These are phyloP conservation scores for Thrips palmi DNA, from an alignment of 1,140 invertebrate genomes.

Conservation along the genomic window DNA sequence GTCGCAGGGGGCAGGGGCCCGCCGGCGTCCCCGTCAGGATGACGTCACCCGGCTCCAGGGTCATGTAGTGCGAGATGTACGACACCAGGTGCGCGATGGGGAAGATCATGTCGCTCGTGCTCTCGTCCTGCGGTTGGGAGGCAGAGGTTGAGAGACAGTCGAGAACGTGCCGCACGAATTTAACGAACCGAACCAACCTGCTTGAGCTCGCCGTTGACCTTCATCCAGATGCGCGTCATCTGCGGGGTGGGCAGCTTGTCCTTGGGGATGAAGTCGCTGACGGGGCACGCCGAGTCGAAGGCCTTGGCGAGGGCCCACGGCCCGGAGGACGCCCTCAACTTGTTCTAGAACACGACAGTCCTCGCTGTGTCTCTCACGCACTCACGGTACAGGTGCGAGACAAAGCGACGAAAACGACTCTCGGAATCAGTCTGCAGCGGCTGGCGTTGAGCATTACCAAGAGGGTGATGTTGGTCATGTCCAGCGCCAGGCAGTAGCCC, in stretches of 20 bases:
- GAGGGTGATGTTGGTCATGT: constrained; percentile 45
- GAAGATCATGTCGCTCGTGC: constrained; percentile 54
- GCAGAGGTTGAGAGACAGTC: too few relatives aligned
- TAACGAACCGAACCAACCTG: too few relatives aligned
- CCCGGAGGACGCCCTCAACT: too few relatives aligned
- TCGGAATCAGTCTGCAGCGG: too few relatives aligned
- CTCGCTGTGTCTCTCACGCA: too few relatives aligned
- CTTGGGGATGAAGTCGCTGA: constrained; percentile 43
- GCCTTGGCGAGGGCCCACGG: constrained; percentile 66
- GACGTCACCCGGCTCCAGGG: constrained; percentile 55
- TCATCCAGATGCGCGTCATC: constrained; percentile 39
- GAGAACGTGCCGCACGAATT: too few relatives aligned
- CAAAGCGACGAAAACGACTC: too few relatives aligned
- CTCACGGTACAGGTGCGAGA: too few relatives aligned
- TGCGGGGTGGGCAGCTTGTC: constrained; percentile 40
- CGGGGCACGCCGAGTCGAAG: constrained; percentile 64
- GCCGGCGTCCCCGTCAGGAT: constrained; percentile 62
- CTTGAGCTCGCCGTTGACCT: constrained; percentile 33
- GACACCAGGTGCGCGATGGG: constrained; percentile 42
- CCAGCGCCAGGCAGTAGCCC: constrained; percentile 57
- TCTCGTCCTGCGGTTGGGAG: too few relatives aligned
- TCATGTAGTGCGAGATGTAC: constrained; percentile 50
- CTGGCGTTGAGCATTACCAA: too few relatives aligned
- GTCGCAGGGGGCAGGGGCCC: constrained; percentile 41
- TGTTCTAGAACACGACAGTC: too few relatives aligned